Conservation (phyloP, 2,888 invertebrate species). For the Amiota minor region DNA sequence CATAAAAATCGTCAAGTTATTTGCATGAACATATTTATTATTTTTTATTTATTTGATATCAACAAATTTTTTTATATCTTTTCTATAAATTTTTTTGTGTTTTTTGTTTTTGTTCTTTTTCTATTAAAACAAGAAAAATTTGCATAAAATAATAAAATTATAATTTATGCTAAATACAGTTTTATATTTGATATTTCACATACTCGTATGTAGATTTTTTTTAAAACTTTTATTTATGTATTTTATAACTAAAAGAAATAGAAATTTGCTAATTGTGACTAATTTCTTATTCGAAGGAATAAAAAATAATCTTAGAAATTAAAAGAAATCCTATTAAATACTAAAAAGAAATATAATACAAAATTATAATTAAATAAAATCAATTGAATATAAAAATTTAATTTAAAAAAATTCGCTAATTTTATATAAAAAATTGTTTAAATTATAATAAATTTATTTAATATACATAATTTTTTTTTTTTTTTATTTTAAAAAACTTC, state of each 20-base stretch:
- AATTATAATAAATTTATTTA: slow-evolving; percentile 11
- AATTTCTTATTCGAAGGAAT: slow-evolving; percentile 46
- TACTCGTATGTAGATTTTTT: slow-evolving; percentile 45
- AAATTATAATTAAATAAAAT: too few species aligned
- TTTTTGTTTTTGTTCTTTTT: slow-evolving; percentile 36
- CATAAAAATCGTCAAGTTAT: slow-evolving; percentile 46
- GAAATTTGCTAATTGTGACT: slow-evolving; percentile 69
- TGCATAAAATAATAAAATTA: slow-evolving; percentile 50
- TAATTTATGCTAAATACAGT: slow-evolving; percentile 30
- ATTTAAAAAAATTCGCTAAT: slow-evolving; percentile 18
- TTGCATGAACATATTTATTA: slow-evolving; percentile 54
- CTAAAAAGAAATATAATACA: too few species aligned
- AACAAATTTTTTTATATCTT: slow-evolving; percentile 41
- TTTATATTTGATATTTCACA: slow-evolving; percentile 59
- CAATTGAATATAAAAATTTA: slow-evolving; percentile 44
- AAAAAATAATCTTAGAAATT: slow-evolving; percentile 9
- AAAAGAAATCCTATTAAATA: too few species aligned
- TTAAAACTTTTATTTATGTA: slow-evolving; percentile 30
- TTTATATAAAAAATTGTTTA: background rate
- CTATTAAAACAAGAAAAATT: slow-evolving; percentile 39
- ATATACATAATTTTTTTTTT: slow-evolving; percentile 8
- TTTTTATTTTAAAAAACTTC: slow-evolving; percentile 13
- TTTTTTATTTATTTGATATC: slow-evolving; percentile 53
- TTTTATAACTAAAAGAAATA: slow-evolving; percentile 30
- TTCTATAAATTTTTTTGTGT: slow-evolving; percentile 44